A percentile compares a stretch with the other conserved stretches of the same genome.
Evolutionary conservation across 1,140 invertebrate genomes (phyloP).

Genomic region (Holotrichia oblita): DNA sequence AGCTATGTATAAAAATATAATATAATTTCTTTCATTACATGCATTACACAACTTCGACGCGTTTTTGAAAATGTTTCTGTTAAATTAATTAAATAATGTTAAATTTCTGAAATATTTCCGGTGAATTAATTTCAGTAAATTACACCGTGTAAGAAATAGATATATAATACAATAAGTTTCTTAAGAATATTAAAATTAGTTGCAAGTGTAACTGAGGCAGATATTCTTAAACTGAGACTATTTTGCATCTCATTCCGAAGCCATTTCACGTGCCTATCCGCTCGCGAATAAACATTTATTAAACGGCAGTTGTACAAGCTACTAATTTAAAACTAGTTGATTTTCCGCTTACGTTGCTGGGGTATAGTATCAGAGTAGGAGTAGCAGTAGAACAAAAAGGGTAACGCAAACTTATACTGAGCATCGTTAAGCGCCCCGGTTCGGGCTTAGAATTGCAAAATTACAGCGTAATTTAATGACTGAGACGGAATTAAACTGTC

Average conservation of each 20-base stretch:
- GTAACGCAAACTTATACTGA: conserved; percentile 13
- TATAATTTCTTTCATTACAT: too few species aligned
- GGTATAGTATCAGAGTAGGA: background rate
- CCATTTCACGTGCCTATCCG: background rate
- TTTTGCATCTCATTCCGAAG: background rate
- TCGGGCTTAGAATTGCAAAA: conserved; percentile 20
- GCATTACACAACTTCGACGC: too few species aligned
- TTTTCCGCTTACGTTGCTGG: background rate
- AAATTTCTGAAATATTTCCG: too few species aligned
- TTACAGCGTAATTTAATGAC: conserved; percentile 38
- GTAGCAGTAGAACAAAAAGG: background rate
- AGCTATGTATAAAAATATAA: too few species aligned
- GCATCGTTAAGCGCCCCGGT: conserved; percentile 6
- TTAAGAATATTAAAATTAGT: too few species aligned
- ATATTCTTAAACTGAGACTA: too few species aligned
- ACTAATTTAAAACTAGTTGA: background rate
- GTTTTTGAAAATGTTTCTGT: too few species aligned
- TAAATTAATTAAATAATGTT: too few species aligned
- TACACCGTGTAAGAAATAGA: too few species aligned
- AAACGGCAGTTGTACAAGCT: background rate
- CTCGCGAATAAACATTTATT: conserved; percentile 7
- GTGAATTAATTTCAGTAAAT: too few species aligned
- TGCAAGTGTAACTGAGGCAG: too few species aligned
- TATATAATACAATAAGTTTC: too few species aligned
- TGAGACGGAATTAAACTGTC: conserved; percentile 34